Evolutionary conservation across 2,113 vertebrate genomes (phyloP).

Genomic region (Engraulis encrasicolus): DNA sequence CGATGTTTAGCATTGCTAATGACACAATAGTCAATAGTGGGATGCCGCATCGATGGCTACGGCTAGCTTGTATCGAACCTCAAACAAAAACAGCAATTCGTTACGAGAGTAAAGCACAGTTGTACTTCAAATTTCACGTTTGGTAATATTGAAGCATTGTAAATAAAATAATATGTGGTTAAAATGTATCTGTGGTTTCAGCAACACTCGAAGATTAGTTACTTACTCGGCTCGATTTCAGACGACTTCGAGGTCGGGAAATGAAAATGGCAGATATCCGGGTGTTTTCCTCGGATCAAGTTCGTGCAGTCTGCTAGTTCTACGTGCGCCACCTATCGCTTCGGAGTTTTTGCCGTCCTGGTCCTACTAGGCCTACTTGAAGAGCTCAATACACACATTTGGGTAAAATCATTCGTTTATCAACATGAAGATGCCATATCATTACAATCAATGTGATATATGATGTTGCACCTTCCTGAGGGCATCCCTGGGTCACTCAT

Average conservation of each 20-base stretch:
- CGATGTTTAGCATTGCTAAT: neutral
- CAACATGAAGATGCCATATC: too few relatives aligned
- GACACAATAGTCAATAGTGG: neutral
- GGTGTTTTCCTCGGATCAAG: neutral
- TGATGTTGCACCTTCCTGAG: slow-evolving; percentile 20
- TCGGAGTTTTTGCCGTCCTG: neutral
- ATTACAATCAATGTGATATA: too few relatives aligned
- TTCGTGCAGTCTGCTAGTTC: too few relatives aligned
- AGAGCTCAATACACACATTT: too few relatives aligned
- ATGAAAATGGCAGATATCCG: slow-evolving; percentile 2
- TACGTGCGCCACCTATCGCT: slow-evolving; percentile 1
- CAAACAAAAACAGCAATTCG: neutral
- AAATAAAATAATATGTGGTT: neutral
- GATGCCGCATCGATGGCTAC: neutral
- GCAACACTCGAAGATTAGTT: neutral
- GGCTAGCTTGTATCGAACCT: neutral
- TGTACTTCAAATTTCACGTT: neutral
- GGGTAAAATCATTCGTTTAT: too few relatives aligned
- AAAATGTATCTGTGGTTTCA: too few relatives aligned
- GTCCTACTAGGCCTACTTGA: too few relatives aligned
- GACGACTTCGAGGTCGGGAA: neutral
- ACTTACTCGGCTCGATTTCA: neutral
- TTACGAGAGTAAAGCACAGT: neutral
- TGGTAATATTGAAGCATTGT: neutral
- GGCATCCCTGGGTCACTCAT: slow-evolving; percentile 4